phyloP scores from a whole-genome alignment of 2,888 invertebrate species.

The Tanytarsus gracilentus region DNA sequence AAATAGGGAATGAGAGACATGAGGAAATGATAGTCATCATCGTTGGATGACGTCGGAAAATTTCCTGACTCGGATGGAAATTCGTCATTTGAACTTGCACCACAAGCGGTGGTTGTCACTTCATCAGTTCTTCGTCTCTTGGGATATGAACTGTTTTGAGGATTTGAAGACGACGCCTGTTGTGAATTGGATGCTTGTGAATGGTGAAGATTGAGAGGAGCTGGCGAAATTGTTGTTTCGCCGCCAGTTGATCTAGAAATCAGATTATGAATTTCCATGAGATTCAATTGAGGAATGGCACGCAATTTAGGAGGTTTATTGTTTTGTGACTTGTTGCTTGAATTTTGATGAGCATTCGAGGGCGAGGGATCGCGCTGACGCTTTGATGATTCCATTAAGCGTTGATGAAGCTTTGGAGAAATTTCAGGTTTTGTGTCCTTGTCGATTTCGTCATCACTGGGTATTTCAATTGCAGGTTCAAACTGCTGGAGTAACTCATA shows the following conservation, averaged over 20 bases:
- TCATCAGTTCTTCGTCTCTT: constrained; percentile 25
- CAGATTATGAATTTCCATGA: constrained; percentile 21
- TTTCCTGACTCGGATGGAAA: constrained; percentile 16
- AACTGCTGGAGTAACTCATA: constrained; percentile 17
- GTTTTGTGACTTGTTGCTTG: not conserved
- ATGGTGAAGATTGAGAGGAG: not conserved
- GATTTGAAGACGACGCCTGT: not conserved
- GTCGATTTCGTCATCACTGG: constrained; percentile 11
- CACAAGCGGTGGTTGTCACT: constrained; percentile 25
- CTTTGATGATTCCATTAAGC: not conserved
- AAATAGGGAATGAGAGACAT: constrained; percentile 43
- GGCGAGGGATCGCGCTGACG: constrained; percentile 4
- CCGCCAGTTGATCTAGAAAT: constrained; percentile 12
- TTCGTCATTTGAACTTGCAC: constrained; percentile 26
- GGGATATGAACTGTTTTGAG: not conserved
- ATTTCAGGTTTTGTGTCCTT: constrained; percentile 21
- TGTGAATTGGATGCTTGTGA: not conserved
- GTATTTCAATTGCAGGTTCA: constrained; percentile 27
- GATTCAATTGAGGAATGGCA: constrained; percentile 25
- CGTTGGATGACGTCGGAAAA: constrained; percentile 30
- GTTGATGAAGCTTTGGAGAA: constrained; percentile 17
- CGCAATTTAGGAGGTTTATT: constrained; percentile 13
- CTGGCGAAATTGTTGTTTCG: constrained; percentile 23
- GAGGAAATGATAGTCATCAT: constrained; percentile 43
- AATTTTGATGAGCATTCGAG: not conserved